Evolutionary conservation across 1,140 invertebrate genomes (phyloP).

Genomic region (Calephelis nemesis): DNA sequence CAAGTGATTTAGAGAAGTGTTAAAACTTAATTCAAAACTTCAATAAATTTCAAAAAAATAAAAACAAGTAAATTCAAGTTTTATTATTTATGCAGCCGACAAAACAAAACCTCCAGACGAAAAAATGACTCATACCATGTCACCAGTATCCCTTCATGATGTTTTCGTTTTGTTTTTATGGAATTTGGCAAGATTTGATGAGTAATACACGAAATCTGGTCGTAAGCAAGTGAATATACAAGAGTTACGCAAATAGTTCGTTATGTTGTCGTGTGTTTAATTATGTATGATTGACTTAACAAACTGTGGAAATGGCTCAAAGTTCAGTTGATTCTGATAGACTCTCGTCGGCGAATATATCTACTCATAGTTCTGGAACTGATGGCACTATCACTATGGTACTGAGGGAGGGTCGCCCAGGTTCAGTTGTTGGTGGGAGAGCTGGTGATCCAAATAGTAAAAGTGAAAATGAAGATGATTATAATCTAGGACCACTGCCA

Average conservation of each 20-base stretch:
- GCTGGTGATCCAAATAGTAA: slow-evolving; percentile 57
- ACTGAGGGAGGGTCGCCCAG: slow-evolving; percentile 23
- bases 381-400: slow-evolving; percentile 55
- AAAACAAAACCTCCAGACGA: slow-evolving; percentile 49
- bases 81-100: slow-evolving; percentile 39
- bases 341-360: slow-evolving; percentile 70
- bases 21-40: background rate
- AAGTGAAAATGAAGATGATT: slow-evolving; percentile 73
- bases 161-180: slow-evolving; percentile 73
- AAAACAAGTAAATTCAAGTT: slow-evolving; percentile 41
- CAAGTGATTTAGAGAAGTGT: slow-evolving; percentile 19
- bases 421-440: slow-evolving; percentile 68
- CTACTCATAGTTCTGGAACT: slow-evolving; percentile 71
- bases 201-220: slow-evolving; percentile 51
- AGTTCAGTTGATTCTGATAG: slow-evolving; percentile 72
- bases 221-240: slow-evolving; percentile 20
- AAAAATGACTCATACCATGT: slow-evolving; percentile 72
- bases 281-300: slow-evolving; percentile 25
- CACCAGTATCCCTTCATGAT: slow-evolving; percentile 48
- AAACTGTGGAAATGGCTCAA: slow-evolving; percentile 56
- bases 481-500: slow-evolving; percentile 91
- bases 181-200: slow-evolving; percentile 55
- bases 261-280: slow-evolving; percentile 23
- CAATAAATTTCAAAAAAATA: slow-evolving; percentile 13
- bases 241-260: slow-evolving; percentile 12